Evolutionary conservation across 2,797 vertebrate species (phyloP).

Genomic region (Erpetoichthys calabaricus): DNA sequence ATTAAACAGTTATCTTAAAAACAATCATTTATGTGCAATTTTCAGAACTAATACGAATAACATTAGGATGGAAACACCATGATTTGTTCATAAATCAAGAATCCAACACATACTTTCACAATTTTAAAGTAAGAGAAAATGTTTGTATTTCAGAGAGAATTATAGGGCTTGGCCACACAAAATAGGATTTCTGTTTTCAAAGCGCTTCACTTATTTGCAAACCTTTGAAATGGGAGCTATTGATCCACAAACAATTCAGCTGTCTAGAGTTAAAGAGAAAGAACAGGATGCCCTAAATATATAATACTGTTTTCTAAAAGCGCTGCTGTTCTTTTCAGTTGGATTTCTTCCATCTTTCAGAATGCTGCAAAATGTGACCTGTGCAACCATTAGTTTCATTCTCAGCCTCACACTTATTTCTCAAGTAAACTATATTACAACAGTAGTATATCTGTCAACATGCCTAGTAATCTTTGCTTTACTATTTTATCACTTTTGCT

Average conservation of each 20-base stretch:
- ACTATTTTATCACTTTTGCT: too few relatives aligned
- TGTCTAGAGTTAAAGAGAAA: constrained; percentile 33
- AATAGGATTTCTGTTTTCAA: constrained; percentile 51
- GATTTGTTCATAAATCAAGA: too few relatives aligned
- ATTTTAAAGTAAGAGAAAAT: constrained; percentile 10
- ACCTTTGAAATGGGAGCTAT: constrained; percentile 45
- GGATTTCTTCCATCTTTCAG: constrained; percentile 31
- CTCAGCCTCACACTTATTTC: too few relatives aligned
- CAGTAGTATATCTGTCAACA: too few relatives aligned
- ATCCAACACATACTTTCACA: not conserved
- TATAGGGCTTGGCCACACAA: constrained; percentile 34
- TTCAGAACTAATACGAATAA: too few relatives aligned
- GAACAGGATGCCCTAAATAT: constrained; percentile 41
- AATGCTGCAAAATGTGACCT: constrained; percentile 26
- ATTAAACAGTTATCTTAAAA: too few relatives aligned
- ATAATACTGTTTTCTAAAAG: constrained; percentile 38
- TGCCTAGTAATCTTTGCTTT: too few relatives aligned
- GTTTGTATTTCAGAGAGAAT: constrained; percentile 23
- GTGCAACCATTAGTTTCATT: constrained; percentile 17
- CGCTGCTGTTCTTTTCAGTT: constrained; percentile 21
- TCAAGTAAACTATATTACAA: too few relatives aligned
- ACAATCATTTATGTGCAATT: too few relatives aligned
- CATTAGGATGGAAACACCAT: too few relatives aligned
- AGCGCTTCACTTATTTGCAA: constrained; percentile 36
- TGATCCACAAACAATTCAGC: constrained; percentile 55